phyloP scores from a whole-genome alignment of 2,888 invertebrate species.

The Xanthostigma xanthostigma region DNA sequence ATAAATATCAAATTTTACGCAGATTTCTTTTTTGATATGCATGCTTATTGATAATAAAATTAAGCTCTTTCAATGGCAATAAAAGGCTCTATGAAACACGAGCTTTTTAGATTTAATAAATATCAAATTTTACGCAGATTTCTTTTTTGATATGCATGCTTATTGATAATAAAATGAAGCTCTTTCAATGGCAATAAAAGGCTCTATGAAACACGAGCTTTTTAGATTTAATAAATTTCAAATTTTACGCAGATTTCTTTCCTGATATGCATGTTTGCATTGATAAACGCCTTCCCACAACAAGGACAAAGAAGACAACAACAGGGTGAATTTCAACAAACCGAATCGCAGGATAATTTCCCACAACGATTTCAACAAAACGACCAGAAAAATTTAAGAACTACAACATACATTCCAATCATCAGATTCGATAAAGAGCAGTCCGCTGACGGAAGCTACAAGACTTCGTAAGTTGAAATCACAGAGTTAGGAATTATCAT shows the following conservation, averaged over 20 bases:
- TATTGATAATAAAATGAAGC: too few relatives aligned
- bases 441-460: conserved; percentile 70
- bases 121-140: too few relatives aligned
- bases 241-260: too few relatives aligned
- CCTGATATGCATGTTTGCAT: too few relatives aligned
- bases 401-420: conserved; percentile 68
- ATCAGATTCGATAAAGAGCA: conserved; percentile 70
- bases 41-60: too few relatives aligned
- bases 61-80: neutral
- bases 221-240: conserved; percentile 18
- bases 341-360: conserved; percentile 14
- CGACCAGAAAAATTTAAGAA: conserved; percentile 28
- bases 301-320: conserved; percentile 16
- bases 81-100: neutral
- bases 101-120: conserved; percentile 18
- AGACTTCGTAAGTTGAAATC: conserved; percentile 47
- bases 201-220: neutral
- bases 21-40: too few relatives aligned
- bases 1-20: too few relatives aligned
- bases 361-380: conserved; percentile 15
- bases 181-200: neutral
- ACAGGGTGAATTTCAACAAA: conserved; percentile 14
- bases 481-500: neutral
- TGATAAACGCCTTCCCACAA: conserved; percentile 3
- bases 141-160: too few relatives aligned